These are phyloP conservation scores for Neoarius graeffei DNA, from an alignment of 2,113 vertebrate genomes.

Conservation along the genomic window DNA sequence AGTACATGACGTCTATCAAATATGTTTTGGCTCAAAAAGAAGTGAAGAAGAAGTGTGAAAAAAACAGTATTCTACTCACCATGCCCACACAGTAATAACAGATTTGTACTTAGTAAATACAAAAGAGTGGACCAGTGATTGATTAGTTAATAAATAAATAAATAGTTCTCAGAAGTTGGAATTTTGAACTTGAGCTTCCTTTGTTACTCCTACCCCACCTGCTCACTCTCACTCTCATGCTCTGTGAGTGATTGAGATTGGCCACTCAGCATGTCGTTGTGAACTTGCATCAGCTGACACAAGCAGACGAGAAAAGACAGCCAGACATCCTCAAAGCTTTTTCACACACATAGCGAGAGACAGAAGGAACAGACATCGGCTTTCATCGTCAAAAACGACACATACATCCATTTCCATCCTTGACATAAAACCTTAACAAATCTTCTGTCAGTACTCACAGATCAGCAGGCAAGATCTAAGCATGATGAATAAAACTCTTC, in stretches of 20 bases:
- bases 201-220: neutral
- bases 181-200: neutral
- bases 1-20: neutral
- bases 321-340: slow-evolving; percentile 38
- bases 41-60: neutral
- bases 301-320: slow-evolving; percentile 32
- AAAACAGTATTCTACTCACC: neutral
- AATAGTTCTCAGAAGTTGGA: neutral
- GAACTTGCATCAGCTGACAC: slow-evolving; percentile 34
- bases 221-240: slow-evolving; percentile 31
- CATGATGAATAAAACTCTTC: slow-evolving; percentile 2
- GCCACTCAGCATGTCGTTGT: slow-evolving; percentile 29
- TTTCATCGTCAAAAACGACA: slow-evolving; percentile 30
- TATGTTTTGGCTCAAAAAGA: neutral
- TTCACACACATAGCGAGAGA: slow-evolving; percentile 28
- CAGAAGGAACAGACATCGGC: slow-evolving; percentile 1
- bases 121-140: neutral
- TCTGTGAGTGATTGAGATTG: slow-evolving; percentile 44
- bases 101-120: neutral
- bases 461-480: slow-evolving; percentile 20
- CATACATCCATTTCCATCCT: slow-evolving; percentile 22
- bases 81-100: neutral
- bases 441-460: slow-evolving; percentile 28
- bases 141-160: neutral
- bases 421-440: slow-evolving; percentile 34